Evolutionary conservation across 1,140 invertebrate species (phyloP), one percentile per base, ranked within the genome.

Genomic region (Drosophila takahashii): DNA sequence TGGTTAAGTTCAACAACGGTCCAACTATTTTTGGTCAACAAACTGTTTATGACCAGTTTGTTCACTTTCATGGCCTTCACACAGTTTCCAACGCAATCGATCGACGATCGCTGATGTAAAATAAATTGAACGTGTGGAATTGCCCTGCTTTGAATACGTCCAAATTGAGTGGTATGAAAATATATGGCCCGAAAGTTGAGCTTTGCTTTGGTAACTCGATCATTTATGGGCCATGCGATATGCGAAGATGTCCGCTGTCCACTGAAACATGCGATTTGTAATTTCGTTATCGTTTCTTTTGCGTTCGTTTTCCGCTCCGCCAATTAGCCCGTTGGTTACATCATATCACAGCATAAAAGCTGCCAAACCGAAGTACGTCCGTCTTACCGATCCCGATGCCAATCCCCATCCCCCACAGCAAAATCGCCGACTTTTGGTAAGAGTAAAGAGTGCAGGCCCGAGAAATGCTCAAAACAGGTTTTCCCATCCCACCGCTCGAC

Each of bases 11-110:
- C 22, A 22, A 22, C 22, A 22, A 22, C 22, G 64, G 62, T 37
- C 57, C 65, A 67, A 64, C 53, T 47, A 60, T 60, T 62, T 87
- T 87, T 87, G 84, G 84, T 89, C 84, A 87, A 87, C 84, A 87
- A 87, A 86, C 81, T 86, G 54, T 86, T 86, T 83, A 83, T 72
- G 71, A 78, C 81, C 80, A 81, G 81, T 86, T 87, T 71, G 76
- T 89, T 89, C 79, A 89, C 84, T 89, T 89, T 89, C 84, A 77
- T 89, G 84, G 84, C 84, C 84, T 89, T 89, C 84, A 89, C 84
- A 89, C 84, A 89, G 72, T 84, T 89, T 80, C 39, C 79, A 66
- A 69, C 73, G 81, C 65, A 69, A 66, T 76, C 59, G 64, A 61
- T 64, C 70, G 29, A 9, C 9, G 39, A 2, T 8, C 15, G 39